A percentile compares a stretch with the other conserved stretches of the same genome.
Evolutionary conservation across 2,113 vertebrate species (phyloP).

Genomic region (Raja brachyura): DNA sequence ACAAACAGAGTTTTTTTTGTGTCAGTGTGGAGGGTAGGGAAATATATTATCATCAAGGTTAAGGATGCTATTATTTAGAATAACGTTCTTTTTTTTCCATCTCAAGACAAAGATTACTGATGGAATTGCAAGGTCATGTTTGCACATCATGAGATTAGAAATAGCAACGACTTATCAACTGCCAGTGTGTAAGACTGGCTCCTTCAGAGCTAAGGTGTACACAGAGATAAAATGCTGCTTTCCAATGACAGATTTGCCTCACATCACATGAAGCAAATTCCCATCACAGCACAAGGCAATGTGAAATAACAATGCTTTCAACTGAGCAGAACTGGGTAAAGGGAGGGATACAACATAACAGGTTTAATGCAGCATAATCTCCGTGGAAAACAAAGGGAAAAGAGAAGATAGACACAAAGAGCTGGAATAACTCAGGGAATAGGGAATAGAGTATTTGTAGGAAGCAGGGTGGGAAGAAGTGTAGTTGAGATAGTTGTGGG

Average conservation of each 20-base stretch:
- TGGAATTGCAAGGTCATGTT: background rate
- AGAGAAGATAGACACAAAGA: background rate
- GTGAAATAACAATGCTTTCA: background rate
- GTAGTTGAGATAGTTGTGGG: no score
- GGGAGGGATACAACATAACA: background rate
- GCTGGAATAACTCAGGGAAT: no score
- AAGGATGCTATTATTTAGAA: background rate
- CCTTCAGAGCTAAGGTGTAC: no score
- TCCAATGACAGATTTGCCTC: background rate
- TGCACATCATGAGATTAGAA: background rate
- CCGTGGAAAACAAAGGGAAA: background rate
- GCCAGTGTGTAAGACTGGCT: background rate
- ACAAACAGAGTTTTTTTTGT: background rate
- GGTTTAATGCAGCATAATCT: background rate
- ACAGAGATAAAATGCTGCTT: background rate
- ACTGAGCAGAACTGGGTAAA: background rate
- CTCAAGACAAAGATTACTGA: background rate
- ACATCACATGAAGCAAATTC: background rate
- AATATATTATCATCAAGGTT: slow-evolving; percentile 6
- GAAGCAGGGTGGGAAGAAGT: no score
- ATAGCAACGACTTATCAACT: background rate
- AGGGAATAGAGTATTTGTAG: no score
- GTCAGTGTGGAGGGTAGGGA: background rate
- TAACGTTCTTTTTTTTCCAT: background rate
- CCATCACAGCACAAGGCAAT: background rate